Conservation (phyloP, 2,113 vertebrate species). For the Corythoichthys haematopterus region DNA sequence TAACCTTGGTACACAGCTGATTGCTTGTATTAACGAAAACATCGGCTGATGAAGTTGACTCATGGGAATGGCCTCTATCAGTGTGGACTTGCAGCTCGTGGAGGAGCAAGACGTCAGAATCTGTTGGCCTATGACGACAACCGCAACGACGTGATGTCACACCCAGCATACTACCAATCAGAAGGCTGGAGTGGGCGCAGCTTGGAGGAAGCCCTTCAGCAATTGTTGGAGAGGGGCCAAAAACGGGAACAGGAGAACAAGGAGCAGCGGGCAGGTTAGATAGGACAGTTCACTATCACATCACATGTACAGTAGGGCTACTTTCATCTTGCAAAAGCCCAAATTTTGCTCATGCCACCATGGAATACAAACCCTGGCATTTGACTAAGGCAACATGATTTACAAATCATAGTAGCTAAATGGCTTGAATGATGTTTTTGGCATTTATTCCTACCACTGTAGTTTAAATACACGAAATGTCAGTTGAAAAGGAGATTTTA, state of each 20-base stretch:
- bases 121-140: conserved; percentile 64
- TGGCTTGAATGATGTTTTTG: no score
- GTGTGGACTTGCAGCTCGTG: conserved; percentile 54
- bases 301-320: neutral
- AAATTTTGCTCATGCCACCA: neutral
- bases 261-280: conserved; percentile 44
- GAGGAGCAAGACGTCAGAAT: conserved; percentile 49
- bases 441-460: no score
- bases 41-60: neutral
- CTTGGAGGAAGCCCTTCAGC: conserved; percentile 72
- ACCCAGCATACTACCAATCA: conserved; percentile 60
- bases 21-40: neutral
- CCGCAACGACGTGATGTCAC: conserved; percentile 60
- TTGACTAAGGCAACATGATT: no score
- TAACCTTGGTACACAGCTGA: neutral
- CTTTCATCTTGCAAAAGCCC: neutral
- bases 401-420: no score
- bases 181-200: conserved; percentile 59
- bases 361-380: neutral
- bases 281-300: neutral
- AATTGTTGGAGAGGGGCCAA: conserved; percentile 72
- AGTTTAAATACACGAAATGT: no score
- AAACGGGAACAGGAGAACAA: conserved; percentile 60
- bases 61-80: conserved; percentile 9
- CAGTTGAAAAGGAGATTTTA: no score